Conservation (phyloP, 2,797 vertebrate genomes). For the Smutsia gigantea region DNA sequence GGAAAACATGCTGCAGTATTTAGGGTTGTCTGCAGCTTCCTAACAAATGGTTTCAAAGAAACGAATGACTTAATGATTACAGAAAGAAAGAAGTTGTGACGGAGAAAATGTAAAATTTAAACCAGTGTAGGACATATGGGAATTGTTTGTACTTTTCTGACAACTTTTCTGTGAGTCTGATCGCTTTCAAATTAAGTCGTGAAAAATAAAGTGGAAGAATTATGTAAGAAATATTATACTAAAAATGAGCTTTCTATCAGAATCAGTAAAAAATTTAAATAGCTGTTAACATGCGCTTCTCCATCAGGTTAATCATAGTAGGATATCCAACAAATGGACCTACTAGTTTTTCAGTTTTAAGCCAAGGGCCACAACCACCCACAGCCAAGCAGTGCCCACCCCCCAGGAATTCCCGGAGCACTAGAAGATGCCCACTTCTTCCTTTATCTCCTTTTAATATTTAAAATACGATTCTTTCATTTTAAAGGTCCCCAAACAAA, state of each 20-base stretch:
- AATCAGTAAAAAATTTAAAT: background rate
- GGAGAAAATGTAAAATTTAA: background rate
- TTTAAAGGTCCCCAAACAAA: background rate
- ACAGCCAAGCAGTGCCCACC: background rate
- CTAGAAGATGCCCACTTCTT: background rate
- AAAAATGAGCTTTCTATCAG: background rate
- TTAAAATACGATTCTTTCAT: background rate
- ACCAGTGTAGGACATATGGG: background rate
- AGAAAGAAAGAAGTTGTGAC: background rate
- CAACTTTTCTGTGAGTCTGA: background rate
- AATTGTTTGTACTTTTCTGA: background rate
- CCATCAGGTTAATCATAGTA: background rate
- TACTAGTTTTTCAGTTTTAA: background rate
- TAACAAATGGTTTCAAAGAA: background rate
- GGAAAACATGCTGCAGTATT: background rate
- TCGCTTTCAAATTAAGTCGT: constrained; percentile 15
- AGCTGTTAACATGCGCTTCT: background rate
- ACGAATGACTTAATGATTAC: background rate
- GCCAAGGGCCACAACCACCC: background rate
- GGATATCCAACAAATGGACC: background rate
- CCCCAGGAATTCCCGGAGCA: background rate
- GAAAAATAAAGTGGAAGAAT: background rate
- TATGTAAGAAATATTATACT: background rate
- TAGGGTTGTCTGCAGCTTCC: background rate
- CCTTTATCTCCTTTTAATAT: background rate